Evolutionary conservation across 2,888 invertebrate genomes (phyloP).

Genomic region (Agrypnus murinus): DNA sequence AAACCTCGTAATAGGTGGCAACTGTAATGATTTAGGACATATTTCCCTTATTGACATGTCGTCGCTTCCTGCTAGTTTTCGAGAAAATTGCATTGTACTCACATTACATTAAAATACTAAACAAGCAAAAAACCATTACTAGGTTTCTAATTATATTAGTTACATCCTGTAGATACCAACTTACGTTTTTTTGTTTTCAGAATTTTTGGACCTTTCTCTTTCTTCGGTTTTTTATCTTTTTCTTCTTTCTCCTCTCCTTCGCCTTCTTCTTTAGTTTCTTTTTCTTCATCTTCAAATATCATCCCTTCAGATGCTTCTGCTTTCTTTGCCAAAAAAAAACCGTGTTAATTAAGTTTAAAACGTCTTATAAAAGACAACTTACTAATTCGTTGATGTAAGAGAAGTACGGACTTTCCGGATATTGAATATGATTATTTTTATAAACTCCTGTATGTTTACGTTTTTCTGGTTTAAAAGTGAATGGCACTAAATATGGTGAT

Average conservation of each 20-base stretch:
- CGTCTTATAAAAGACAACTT: slow-evolving; percentile 21
- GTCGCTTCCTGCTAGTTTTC: too few relatives aligned
- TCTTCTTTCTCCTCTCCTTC: neutral
- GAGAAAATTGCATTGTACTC: too few relatives aligned
- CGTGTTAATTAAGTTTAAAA: too few relatives aligned
- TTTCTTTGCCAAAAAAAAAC: neutral
- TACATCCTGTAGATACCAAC: too few relatives aligned
- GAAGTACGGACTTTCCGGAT: slow-evolving; percentile 67
- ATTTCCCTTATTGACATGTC: too few relatives aligned
- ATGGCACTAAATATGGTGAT: slow-evolving; percentile 66
- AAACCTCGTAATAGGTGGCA: too few relatives aligned
- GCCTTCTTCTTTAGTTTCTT: neutral
- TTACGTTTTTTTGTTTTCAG: slow-evolving; percentile 12
- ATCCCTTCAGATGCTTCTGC: neutral
- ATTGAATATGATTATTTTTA: slow-evolving; percentile 62
- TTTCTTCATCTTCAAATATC: neutral
- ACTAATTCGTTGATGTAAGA: slow-evolving; percentile 61
- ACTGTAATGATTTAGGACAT: too few relatives aligned
- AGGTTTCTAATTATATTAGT: too few relatives aligned
- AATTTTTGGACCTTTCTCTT: slow-evolving; percentile 1
- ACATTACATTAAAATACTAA: too few relatives aligned
- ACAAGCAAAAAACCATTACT: too few relatives aligned
- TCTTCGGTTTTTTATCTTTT: neutral
- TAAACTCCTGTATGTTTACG: slow-evolving; percentile 62
- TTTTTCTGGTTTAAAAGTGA: slow-evolving; percentile 55